These are phyloP conservation scores for Diabrotica virgifera DNA, from an alignment of 1,140 invertebrate genomes.

Conservation along the genomic window DNA sequence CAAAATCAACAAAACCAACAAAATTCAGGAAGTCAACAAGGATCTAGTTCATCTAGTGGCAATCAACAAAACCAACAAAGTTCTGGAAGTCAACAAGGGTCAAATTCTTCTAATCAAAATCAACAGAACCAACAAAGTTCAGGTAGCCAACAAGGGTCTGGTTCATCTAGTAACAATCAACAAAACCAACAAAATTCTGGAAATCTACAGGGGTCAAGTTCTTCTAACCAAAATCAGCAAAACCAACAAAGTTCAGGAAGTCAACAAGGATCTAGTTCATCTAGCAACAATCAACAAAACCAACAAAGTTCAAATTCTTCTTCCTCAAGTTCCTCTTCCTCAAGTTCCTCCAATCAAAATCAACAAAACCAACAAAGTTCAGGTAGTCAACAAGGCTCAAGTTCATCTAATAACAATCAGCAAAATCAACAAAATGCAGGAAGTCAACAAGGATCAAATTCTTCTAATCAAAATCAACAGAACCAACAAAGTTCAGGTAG, in stretches of 20 bases:
- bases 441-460: background rate
- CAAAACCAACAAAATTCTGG: conserved; percentile 21
- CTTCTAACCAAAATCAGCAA: conserved; percentile 13
- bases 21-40: conserved; percentile 9
- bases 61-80: conserved; percentile 20
- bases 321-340: background rate
- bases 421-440: conserved; percentile 20
- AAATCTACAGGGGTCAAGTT: background rate
- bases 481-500: conserved; percentile 17
- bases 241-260: conserved; percentile 16
- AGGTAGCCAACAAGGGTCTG: too few relatives aligned
- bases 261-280: conserved; percentile 4
- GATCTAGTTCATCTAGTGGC: conserved; percentile 16
- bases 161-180: background rate
- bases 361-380: background rate
- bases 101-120: conserved; percentile 6
- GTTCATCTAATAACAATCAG: conserved; percentile 1
- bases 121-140: conserved; percentile 22
- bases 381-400: conserved; percentile 14
- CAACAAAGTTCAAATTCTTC: conserved; percentile 8
- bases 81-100: conserved; percentile 9
- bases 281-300: conserved; percentile 25
- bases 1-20: background rate
- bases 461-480: conserved; percentile 14
- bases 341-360: conserved; percentile 4